These are phyloP conservation scores for Cyprinodon diabolis DNA, from an alignment of 2,797 vertebrate species.

Conservation along the genomic window DNA sequence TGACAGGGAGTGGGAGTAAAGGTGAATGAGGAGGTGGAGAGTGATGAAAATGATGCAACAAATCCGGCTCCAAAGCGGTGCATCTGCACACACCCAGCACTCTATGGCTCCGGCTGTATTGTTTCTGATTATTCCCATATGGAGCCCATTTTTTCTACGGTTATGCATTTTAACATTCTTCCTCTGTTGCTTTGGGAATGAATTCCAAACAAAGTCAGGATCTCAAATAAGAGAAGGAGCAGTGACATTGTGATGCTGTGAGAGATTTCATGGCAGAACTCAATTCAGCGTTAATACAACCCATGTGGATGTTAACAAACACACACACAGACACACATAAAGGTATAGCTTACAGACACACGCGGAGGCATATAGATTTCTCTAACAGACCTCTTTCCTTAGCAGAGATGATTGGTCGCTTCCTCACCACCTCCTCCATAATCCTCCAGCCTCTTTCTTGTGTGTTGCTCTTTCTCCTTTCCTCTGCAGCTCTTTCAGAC, in stretches of 20 bases:
- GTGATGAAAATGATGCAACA: slow-evolving; percentile 59
- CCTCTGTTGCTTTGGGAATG: slow-evolving; percentile 58
- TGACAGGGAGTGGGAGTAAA: slow-evolving; percentile 48
- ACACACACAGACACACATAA: slow-evolving; percentile 24
- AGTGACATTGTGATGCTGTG: slow-evolving; percentile 32
- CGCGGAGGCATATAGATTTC: slow-evolving; percentile 3
- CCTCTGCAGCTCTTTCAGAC: slow-evolving; percentile 39
- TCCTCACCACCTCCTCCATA: slow-evolving; percentile 77
- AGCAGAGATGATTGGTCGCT: slow-evolving; percentile 79
- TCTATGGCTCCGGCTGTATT: slow-evolving; percentile 38
- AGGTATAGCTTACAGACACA: not conserved
- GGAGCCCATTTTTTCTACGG: slow-evolving; percentile 68
- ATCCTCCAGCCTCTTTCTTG: slow-evolving; percentile 17
- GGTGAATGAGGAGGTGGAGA: slow-evolving; percentile 20
- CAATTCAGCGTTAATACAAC: slow-evolving; percentile 40
- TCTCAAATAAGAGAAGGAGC: slow-evolving; percentile 46
- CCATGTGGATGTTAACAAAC: slow-evolving; percentile 50
- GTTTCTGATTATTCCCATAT: slow-evolving; percentile 69
- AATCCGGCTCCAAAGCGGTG: slow-evolving; percentile 23
- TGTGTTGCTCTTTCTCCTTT: slow-evolving; percentile 28
- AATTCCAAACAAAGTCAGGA: slow-evolving; percentile 58
- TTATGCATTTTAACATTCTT: slow-evolving; percentile 62
- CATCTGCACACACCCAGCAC: slow-evolving; percentile 33
- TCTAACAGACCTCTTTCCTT: slow-evolving; percentile 79
- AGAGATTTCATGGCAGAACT: slow-evolving; percentile 38